Evolutionary conservation across 2,888 invertebrate genomes (phyloP).

Genomic region (Polydrusus cervinus): DNA sequence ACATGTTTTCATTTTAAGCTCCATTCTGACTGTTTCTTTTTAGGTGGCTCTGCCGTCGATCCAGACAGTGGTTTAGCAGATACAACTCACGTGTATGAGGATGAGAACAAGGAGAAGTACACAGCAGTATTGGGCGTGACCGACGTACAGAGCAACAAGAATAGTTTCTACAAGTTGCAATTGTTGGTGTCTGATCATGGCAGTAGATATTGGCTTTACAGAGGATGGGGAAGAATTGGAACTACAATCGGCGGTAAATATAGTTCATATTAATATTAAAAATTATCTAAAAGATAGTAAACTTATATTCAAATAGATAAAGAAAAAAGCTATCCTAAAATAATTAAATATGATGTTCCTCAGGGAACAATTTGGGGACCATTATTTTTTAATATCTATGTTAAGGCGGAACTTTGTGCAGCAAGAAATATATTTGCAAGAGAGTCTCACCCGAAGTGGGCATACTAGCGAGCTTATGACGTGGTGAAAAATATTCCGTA

Average conservation of each 20-base stretch:
- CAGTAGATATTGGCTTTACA: slow-evolving; percentile 73
- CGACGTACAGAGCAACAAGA: slow-evolving; percentile 89
- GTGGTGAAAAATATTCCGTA: no score
- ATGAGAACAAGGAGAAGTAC: slow-evolving; percentile 75
- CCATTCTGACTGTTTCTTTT: not conserved
- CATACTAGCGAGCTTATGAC: no score
- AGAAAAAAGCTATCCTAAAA: no score
- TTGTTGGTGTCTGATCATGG: slow-evolving; percentile 83
- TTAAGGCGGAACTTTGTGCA: no score
- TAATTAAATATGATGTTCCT: no score
- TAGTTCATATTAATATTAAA: slow-evolving; percentile 8
- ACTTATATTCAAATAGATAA: no score
- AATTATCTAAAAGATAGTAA: no score
- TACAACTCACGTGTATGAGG: slow-evolving; percentile 84
- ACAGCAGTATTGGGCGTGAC: slow-evolving; percentile 88
- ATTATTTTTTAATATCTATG: no score
- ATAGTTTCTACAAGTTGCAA: slow-evolving; percentile 97
- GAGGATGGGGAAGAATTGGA: slow-evolving; percentile 97
- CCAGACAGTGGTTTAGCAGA: slow-evolving; percentile 89
- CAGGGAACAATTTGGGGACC: no score
- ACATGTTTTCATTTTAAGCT: no score
- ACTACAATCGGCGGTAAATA: slow-evolving; percentile 87
- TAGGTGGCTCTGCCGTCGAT: slow-evolving; percentile 90
- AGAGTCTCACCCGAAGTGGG: no score
- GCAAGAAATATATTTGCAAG: no score